Conservation (phyloP, 2,888 invertebrate genomes). For the Drosophila atripex region DNA sequence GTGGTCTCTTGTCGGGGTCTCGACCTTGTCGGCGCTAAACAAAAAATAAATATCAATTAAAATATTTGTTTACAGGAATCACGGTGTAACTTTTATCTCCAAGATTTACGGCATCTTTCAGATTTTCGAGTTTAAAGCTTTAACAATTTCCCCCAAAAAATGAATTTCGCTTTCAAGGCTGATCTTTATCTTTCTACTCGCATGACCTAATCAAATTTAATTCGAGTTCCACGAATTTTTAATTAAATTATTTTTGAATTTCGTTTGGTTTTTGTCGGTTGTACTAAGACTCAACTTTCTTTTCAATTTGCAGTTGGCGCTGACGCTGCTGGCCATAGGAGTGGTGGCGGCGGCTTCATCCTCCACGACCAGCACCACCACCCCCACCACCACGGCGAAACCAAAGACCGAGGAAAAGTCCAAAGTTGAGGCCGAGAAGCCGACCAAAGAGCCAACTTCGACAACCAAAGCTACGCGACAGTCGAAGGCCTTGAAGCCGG, state of each 20-base stretch:
- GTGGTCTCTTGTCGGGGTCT: conserved; percentile 31
- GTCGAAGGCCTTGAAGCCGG: conserved; percentile 59
- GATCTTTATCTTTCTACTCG: conserved; percentile 18
- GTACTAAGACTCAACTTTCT: conserved; percentile 31
- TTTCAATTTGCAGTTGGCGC: conserved; percentile 71
- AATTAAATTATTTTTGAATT: conserved; percentile 34
- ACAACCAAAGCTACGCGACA: conserved; percentile 49
- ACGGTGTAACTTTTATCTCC: conserved; percentile 24
- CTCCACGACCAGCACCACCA: conserved; percentile 15
- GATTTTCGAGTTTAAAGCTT: conserved; percentile 14
- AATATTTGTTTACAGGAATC: conserved; percentile 33
- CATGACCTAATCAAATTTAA: conserved; percentile 18
- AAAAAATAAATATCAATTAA: conserved; percentile 48
- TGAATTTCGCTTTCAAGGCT: conserved; percentile 17
- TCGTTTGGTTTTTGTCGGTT: not conserved
- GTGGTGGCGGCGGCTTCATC: conserved; percentile 49
- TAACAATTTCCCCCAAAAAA: conserved; percentile 14
- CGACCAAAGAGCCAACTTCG: conserved; percentile 20
- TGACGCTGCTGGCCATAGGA: conserved; percentile 71
- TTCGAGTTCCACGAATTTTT: conserved; percentile 31
- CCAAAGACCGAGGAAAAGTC: conserved; percentile 51
- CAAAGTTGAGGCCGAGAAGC: conserved; percentile 23
- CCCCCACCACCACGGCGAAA: conserved; percentile 37
- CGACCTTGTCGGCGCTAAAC: conserved; percentile 54
- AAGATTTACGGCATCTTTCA: conserved; percentile 22